These are phyloP conservation scores for Toxonevra muliebris DNA, from an alignment of 2,888 invertebrate species.

Conservation along the genomic window DNA sequence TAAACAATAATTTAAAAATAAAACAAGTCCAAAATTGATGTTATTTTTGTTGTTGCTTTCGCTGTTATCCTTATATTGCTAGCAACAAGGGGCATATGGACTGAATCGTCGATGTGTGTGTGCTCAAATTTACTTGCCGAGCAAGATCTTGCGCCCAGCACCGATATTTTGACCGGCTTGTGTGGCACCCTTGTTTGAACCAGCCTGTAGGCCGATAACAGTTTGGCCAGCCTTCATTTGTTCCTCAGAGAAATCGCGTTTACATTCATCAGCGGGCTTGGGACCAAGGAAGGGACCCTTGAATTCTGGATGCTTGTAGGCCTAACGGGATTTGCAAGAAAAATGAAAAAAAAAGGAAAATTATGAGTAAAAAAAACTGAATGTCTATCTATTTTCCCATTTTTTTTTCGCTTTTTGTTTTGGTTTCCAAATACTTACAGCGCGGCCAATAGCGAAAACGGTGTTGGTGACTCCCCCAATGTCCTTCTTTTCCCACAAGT, in stretches of 20 bases:
- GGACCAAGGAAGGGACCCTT: slow-evolving; percentile 91
- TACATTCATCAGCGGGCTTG: slow-evolving; percentile 92
- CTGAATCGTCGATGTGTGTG: neutral
- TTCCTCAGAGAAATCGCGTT: slow-evolving; percentile 93
- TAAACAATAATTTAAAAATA: slow-evolving; percentile 29
- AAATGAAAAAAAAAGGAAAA: neutral
- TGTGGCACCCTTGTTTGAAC: slow-evolving; percentile 94
- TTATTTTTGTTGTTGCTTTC: slow-evolving; percentile 1
- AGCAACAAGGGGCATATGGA: neutral
- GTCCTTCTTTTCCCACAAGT: slow-evolving; percentile 95
- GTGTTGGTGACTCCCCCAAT: slow-evolving; percentile 86
- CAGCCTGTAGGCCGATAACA: slow-evolving; percentile 93
- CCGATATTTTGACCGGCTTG: slow-evolving; percentile 92
- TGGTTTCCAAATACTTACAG: slow-evolving; percentile 68
- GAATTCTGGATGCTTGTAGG: slow-evolving; percentile 86
- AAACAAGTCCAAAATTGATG: slow-evolving; percentile 30
- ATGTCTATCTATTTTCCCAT: neutral
- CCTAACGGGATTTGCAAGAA: slow-evolving; percentile 66
- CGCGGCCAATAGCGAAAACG: slow-evolving; percentile 85
- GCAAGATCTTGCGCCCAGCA: slow-evolving; percentile 87
- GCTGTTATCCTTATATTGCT: neutral
- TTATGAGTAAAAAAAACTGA: neutral
- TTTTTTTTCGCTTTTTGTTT: too few relatives aligned
- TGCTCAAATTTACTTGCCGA: slow-evolving; percentile 78
- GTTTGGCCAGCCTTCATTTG: slow-evolving; percentile 88